Conservation (phyloP, 2,888 invertebrate species). For the Pycnomerus fuliginosus region DNA sequence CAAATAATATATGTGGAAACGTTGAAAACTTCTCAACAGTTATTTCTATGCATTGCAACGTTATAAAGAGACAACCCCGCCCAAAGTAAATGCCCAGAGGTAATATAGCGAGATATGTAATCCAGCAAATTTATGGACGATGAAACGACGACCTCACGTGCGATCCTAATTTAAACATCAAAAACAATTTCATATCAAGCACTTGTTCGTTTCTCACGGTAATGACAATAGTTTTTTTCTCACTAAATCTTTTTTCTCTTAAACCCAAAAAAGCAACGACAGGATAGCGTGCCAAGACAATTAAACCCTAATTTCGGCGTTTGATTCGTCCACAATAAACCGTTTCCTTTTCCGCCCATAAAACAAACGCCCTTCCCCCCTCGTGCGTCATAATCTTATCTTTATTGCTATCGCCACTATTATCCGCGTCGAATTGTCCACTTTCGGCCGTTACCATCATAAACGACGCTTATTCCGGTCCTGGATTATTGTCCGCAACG, state of each 20-base stretch:
- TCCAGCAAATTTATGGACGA: conserved; percentile 21
- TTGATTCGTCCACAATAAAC: conserved; percentile 6
- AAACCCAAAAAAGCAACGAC: too few relatives aligned
- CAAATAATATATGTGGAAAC: too few relatives aligned
- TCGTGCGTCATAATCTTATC: conserved; percentile 9
- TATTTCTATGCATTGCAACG: too few relatives aligned
- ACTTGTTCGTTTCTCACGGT: too few relatives aligned
- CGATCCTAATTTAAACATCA: too few relatives aligned
- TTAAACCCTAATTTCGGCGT: conserved; percentile 9
- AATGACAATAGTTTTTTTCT: too few relatives aligned
- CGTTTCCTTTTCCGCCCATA: conserved; percentile 5
- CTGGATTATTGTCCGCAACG: conserved; percentile 7
- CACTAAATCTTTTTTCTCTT: too few relatives aligned
- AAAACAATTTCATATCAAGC: too few relatives aligned
- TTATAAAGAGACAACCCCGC: too few relatives aligned
- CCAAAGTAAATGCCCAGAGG: conserved; percentile 9
- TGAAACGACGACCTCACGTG: too few relatives aligned
- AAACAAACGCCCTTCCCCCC: conserved; percentile 10
- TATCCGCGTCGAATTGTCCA: conserved; percentile 9
- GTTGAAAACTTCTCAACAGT: too few relatives aligned
- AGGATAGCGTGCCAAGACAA: conserved; percentile 4
- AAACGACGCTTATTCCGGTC: conserved; percentile 7
- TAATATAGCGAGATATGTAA: conserved; percentile 17
- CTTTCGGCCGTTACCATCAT: conserved; percentile 8
- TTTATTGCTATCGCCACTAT: conserved; percentile 12